Conservation (phyloP, 2,797 vertebrate species). For the Eleutherodactylus coqui region DNA sequence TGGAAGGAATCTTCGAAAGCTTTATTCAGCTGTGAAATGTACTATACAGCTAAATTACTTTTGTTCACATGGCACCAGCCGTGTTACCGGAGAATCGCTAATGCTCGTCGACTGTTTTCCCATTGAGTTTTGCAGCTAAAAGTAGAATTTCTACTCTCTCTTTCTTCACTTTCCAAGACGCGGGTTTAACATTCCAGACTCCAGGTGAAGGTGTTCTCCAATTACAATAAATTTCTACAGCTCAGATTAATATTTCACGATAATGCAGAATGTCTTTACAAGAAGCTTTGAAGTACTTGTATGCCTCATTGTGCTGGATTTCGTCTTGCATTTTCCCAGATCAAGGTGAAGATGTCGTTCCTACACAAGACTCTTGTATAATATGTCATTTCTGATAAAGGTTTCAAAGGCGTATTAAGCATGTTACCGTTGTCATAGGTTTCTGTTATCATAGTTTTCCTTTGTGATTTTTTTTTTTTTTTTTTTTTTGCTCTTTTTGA, state of each 20-base stretch:
- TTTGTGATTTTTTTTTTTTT: slow-evolving; percentile 26
- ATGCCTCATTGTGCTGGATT: slow-evolving; percentile 56
- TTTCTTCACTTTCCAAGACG: slow-evolving; percentile 17
- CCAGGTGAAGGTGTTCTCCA: slow-evolving; percentile 59
- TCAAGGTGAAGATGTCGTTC: slow-evolving; percentile 61
- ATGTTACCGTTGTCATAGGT: slow-evolving; percentile 29
- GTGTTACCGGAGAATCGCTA: slow-evolving; percentile 52
- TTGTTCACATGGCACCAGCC: slow-evolving; percentile 37
- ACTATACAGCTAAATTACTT: slow-evolving; percentile 49
- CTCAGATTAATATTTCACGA: slow-evolving; percentile 60
- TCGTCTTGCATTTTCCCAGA: slow-evolving; percentile 50
- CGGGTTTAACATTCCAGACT: slow-evolving; percentile 28
- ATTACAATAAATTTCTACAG: slow-evolving; percentile 56
- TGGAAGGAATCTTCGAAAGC: slow-evolving; percentile 1
- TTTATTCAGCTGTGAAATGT: slow-evolving; percentile 51
- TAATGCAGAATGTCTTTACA: slow-evolving; percentile 61
- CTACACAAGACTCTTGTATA: slow-evolving; percentile 50
- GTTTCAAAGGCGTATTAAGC: slow-evolving; percentile 45
- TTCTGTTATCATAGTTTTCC: slow-evolving; percentile 17
- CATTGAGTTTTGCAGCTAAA: slow-evolving; percentile 35
- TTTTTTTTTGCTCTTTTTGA: background rate
- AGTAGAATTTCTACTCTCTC: slow-evolving; percentile 12
- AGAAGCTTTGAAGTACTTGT: slow-evolving; percentile 55
- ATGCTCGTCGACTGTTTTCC: slow-evolving; percentile 44
- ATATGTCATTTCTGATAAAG: slow-evolving; percentile 58